Evolutionary conservation across 2,888 invertebrate species (phyloP).

Genomic region (Corbicula japonica): DNA sequence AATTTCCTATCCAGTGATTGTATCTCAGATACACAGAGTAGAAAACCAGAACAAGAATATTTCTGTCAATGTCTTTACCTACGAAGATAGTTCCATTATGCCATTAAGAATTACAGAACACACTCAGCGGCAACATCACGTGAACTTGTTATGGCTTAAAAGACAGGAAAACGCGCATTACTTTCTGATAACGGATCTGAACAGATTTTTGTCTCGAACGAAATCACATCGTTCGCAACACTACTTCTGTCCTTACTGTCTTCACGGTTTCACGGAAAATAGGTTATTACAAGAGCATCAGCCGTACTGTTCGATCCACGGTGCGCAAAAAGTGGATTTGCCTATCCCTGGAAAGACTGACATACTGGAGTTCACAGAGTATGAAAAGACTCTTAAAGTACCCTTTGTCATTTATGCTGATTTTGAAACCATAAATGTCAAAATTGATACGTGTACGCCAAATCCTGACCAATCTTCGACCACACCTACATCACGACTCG

Average conservation of each 20-base stretch:
- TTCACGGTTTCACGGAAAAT: conserved; percentile 47
- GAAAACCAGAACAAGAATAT: conserved; percentile 43
- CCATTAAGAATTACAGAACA: conserved; percentile 36
- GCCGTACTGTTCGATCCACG: conserved; percentile 42
- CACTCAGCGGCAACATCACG: conserved; percentile 26
- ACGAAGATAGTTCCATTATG: conserved; percentile 36
- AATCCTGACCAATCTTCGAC: too few species aligned
- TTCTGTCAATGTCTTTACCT: conserved; percentile 23
- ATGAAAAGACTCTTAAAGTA: conserved; percentile 46
- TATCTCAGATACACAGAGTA: conserved; percentile 29
- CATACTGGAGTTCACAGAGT: conserved; percentile 52
- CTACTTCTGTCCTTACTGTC: conserved; percentile 46
- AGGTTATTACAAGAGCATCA: conserved; percentile 34
- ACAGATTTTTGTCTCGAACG: conserved; percentile 40
- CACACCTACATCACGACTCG: conserved; percentile 21
- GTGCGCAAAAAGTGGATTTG: conserved; percentile 51
- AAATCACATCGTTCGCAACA: background rate
- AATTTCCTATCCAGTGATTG: conserved; percentile 42
- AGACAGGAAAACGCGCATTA: conserved; percentile 42
- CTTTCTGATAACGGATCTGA: conserved; percentile 42
- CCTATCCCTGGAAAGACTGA: conserved; percentile 54
- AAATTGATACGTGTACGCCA: conserved; percentile 33
- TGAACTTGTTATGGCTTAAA: conserved; percentile 46
- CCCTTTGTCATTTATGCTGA: conserved; percentile 59
- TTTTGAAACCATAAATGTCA: conserved; percentile 48